Evolutionary conservation across 1,140 invertebrate genomes (phyloP), one percentile per base, ranked within the genome.

Genomic region (Tetragonula clypearis): DNA sequence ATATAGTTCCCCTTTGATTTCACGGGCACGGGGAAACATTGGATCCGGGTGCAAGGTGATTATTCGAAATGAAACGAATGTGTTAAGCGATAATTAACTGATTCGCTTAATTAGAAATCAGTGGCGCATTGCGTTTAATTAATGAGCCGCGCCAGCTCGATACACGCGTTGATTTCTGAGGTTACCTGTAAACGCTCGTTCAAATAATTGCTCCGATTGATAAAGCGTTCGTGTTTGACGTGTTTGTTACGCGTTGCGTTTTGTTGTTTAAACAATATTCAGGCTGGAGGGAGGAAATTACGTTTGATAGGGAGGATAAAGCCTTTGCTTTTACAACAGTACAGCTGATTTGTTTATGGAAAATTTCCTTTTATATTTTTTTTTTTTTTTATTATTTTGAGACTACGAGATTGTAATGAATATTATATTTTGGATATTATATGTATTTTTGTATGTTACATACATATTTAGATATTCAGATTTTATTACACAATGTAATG

Each of bases 51-150:
- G 41, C 41, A 49, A 49, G 6, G 6, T 49, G 41, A 49, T 49
- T 49, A 8, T 49, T 49, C 41, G 41, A 8, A 49, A 49, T 49
- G 41, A 49, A 49, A 8, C 49, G 49, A 83, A 83, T 53, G 73
- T 68, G 74, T 83, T 79, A 71, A 71, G n/a, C 55, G 75, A 62
- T 84, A 84, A 84, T 84, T 79, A 71, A 84, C 77, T 68, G 66
- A 84, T 84, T 84, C 55, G 82, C 75, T 84, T 79, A 84, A 84
- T 66, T 84, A 79, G 66, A 62, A 84, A 84, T 84, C 82, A 79
- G 82, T 21, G 66, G 65, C 26, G 66, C 66, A 79, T 79, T 84
- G 75, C 35, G 75, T 84, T 84, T 84, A 84, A 84, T 84, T 84
- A 84, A 84, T 84, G 82, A 79, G 66, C 55, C 76, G 41, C 65